phyloP scores from a whole-genome alignment of 2,113 vertebrate species.

The Poecile atricapillus region DNA sequence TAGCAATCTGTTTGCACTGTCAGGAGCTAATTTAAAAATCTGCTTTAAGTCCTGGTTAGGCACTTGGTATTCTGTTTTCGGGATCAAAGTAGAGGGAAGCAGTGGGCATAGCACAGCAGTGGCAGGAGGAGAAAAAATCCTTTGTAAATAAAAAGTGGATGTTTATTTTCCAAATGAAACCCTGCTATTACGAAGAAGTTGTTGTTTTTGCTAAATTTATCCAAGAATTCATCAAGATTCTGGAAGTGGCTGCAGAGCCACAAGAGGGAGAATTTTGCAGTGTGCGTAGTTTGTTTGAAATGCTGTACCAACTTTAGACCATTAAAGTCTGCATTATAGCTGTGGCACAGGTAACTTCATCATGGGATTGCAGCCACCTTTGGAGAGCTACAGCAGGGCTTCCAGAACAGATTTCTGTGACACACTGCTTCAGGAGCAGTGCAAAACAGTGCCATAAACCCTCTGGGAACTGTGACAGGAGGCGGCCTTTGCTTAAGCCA shows the following conservation, averaged over 20 bases:
- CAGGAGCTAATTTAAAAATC: slow-evolving; percentile 72
- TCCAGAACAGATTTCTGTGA: not conserved
- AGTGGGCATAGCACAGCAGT: not conserved
- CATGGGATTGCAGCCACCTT: not conserved
- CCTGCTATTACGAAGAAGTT: slow-evolving; percentile 1
- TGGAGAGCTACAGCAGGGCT: not conserved
- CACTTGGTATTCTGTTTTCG: slow-evolving; percentile 40
- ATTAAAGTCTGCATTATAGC: not conserved
- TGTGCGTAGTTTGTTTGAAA: not conserved
- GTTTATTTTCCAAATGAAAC: slow-evolving; percentile 44
- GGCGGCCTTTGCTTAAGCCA: not conserved
- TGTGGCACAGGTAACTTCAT: not conserved
- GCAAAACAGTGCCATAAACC: not conserved
- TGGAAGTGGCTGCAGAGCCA: not conserved
- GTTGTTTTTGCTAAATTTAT: slow-evolving; percentile 39
- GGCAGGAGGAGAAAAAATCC: slow-evolving; percentile 30
- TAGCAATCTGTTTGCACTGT: slow-evolving; percentile 73
- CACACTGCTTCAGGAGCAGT: not conserved
- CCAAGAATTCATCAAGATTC: not conserved
- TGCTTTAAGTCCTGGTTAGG: slow-evolving; percentile 62
- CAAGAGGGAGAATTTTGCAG: not conserved
- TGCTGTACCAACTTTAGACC: not conserved
- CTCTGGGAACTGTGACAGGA: not conserved
- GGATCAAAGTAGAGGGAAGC: not conserved
- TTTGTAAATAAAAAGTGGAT: slow-evolving; percentile 47